phyloP scores from a whole-genome alignment of 2,113 vertebrate species.

The Psilopsiagon aymara region DNA sequence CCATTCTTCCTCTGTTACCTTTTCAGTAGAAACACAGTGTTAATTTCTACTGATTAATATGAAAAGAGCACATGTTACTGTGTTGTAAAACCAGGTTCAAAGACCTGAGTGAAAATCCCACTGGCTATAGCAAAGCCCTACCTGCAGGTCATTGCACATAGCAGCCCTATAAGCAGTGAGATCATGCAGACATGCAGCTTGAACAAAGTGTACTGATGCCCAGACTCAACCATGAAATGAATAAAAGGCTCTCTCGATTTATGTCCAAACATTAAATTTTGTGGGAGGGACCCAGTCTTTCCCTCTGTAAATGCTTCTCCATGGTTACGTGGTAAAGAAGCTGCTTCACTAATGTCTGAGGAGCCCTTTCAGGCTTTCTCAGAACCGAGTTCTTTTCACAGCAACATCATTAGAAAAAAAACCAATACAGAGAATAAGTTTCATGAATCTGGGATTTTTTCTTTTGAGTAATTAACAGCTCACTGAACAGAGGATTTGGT shows the following conservation, averaged over 20 bases:
- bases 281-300: background rate
- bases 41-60: background rate
- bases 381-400: background rate
- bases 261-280: background rate
- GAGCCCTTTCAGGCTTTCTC: background rate
- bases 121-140: fast-evolving
- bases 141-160: background rate
- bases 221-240: background rate
- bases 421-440: background rate
- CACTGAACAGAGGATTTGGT: background rate
- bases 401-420: background rate
- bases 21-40: background rate
- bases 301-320: background rate
- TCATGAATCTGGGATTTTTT: background rate
- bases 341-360: fast-evolving
- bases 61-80: background rate
- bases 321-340: background rate
- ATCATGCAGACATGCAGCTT: fast-evolving
- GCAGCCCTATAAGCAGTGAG: background rate
- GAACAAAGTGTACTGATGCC: background rate
- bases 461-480: background rate
- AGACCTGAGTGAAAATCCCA: background rate
- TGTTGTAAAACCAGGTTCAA: background rate
- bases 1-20: background rate
- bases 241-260: background rate